These are phyloP conservation scores for Lemur catta DNA, from an alignment of 2,797 vertebrate species.

Conservation along the genomic window DNA sequence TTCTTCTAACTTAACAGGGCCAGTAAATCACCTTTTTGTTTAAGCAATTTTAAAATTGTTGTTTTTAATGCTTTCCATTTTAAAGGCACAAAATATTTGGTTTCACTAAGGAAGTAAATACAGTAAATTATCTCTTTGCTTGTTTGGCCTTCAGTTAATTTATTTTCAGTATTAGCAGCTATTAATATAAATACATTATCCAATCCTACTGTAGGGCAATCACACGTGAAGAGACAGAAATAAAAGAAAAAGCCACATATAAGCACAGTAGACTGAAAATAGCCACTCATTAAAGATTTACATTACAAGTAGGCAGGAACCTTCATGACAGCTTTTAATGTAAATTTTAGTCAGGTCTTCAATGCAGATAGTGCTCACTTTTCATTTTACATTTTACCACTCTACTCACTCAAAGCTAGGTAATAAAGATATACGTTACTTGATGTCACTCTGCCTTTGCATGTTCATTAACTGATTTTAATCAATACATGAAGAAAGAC, in stretches of 20 bases:
- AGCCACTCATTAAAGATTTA: conserved; percentile 11
- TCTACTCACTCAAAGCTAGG: background rate
- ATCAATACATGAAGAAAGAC: conserved; percentile 19
- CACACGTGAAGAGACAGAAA: background rate
- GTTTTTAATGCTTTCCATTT: conserved; percentile 27
- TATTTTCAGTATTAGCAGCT: background rate
- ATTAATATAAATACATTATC: conserved; percentile 28
- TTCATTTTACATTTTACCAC: background rate
- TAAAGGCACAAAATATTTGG: conserved; percentile 49
- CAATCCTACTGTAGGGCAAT: background rate
- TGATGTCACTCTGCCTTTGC: background rate
- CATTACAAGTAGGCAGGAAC: conserved; percentile 15
- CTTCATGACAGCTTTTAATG: conserved; percentile 9
- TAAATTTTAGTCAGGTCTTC: conserved; percentile 34
- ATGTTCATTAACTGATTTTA: background rate
- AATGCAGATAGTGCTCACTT: background rate
- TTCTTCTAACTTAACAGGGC: background rate
- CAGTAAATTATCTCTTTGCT: conserved; percentile 25
- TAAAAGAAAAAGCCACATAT: conserved; percentile 9
- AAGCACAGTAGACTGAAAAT: background rate
- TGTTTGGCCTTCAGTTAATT: conserved; percentile 6
- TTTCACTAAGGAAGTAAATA: conserved; percentile 36
- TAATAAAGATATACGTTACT: background rate
- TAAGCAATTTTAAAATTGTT: conserved; percentile 1
- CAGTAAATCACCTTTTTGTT: conserved; percentile 5